Evolutionary conservation across 2,888 invertebrate species (phyloP), one percentile per base, ranked within the genome.

Genomic region (Machimus rusticus): DNA sequence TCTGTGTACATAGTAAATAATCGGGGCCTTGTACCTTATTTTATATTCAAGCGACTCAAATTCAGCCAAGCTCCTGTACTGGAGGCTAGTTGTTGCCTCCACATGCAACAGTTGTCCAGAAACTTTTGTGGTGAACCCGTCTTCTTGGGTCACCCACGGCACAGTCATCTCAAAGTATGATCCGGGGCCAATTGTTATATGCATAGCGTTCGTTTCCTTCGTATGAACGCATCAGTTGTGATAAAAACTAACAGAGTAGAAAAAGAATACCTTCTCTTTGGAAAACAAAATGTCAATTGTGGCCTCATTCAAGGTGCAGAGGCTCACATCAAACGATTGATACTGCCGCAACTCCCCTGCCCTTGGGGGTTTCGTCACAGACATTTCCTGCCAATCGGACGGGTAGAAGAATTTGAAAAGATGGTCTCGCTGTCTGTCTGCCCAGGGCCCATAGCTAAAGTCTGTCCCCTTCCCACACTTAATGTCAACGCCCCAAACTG

Each of bases 371-470:
- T 96, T 95, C 0, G 98, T 97, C 1, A 97, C 95, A 92, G 95
- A 95, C 91, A 97, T 94, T 88, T 96, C 95, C 91, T 96, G 95
- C 93, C 96, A 97, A 92, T 97, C 96, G 89, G 96, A 96, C 8
- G 98, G 99, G 91, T 97, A 99, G 93, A 99, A 99, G 93, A 99
- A 98, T 93, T 96, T 97, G 93, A 98, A 99, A 46, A 99, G 94
- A 92, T 97, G 96, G 91, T 99, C 99, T 89, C 99, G 95, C 92
- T 99, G 99, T 84, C 99, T 94, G 92, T 99, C 99, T 3, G 99
- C 99, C 99, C 99, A 99, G 0, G 99, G 99, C 0, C 99, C 99
- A 91, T 99, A 99, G 92, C 98, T 99, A 90, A 99, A 97, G 91
- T 98, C 98, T 0, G 95, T 93, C 89, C 98, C 98, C 93, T 98